These are phyloP conservation scores for Arrhamphus sclerolepis DNA, from an alignment of 2,797 vertebrate species.

Conservation along the genomic window DNA sequence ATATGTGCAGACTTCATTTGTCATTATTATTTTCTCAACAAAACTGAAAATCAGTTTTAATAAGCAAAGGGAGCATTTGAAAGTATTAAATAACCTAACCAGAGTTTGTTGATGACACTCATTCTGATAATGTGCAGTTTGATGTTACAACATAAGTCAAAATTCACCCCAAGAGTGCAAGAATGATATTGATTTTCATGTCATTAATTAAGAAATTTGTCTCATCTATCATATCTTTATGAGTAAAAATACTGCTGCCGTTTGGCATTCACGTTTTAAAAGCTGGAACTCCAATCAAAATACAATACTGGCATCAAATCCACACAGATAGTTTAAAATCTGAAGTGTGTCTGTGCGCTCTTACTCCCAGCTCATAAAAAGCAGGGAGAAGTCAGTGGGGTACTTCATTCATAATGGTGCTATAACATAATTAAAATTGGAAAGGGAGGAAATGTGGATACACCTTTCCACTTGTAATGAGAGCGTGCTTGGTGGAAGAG, in stretches of 20 bases:
- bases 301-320: constrained; percentile 38
- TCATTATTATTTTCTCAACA: not conserved
- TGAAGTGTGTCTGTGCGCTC: constrained; percentile 66
- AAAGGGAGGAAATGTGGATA: constrained; percentile 64
- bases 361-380: constrained; percentile 67
- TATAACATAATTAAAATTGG: constrained; percentile 82
- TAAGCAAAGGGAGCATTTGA: no score
- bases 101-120: no score
- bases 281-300: constrained; percentile 18
- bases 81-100: no score
- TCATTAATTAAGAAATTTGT: no score
- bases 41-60: no score
- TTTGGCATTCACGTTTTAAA: constrained; percentile 6
- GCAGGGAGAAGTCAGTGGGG: constrained; percentile 78
- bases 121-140: no score
- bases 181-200: no score
- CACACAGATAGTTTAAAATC: constrained; percentile 67
- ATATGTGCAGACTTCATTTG: not conserved
- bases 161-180: no score
- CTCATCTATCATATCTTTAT: not conserved
- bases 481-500: constrained; percentile 78
- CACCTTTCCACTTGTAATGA: constrained; percentile 81
- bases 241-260: not conserved
- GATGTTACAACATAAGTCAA: no score
- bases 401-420: constrained; percentile 78